Conservation (phyloP, 2,797 vertebrate species). For the Alauda arvensis region DNA sequence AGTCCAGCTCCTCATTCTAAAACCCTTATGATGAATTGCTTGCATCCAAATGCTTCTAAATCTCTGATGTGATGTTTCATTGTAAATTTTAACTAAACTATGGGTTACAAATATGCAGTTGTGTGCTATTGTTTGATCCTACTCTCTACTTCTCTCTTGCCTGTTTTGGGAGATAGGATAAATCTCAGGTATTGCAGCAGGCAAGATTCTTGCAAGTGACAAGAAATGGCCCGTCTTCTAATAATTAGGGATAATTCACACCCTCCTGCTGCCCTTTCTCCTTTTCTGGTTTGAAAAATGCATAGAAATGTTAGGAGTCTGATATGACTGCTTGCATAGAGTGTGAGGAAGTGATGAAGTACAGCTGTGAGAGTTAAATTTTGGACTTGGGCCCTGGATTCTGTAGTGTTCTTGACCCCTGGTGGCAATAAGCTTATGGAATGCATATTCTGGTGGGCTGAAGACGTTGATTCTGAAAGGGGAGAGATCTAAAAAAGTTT, state of each 20-base stretch:
- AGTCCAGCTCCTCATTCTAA: background rate
- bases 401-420: accelerated
- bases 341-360: background rate
- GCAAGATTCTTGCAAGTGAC: background rate
- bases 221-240: background rate
- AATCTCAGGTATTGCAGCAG: background rate
- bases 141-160: background rate
- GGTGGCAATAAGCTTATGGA: background rate
- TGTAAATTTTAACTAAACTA: background rate
- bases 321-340: background rate
- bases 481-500: background rate
- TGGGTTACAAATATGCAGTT: background rate
- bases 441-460: background rate
- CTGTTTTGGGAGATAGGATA: background rate
- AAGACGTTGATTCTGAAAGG: background rate
- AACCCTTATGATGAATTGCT: background rate
- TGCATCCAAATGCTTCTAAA: background rate
- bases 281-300: background rate
- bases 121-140: background rate
- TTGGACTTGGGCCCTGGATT: background rate
- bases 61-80: background rate
- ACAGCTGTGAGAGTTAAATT: background rate
- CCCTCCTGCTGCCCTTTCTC: background rate
- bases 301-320: background rate
- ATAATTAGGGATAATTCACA: background rate